Evolutionary conservation across 2,888 invertebrate species (phyloP).

Genomic region (Caenorhabditis afra): DNA sequence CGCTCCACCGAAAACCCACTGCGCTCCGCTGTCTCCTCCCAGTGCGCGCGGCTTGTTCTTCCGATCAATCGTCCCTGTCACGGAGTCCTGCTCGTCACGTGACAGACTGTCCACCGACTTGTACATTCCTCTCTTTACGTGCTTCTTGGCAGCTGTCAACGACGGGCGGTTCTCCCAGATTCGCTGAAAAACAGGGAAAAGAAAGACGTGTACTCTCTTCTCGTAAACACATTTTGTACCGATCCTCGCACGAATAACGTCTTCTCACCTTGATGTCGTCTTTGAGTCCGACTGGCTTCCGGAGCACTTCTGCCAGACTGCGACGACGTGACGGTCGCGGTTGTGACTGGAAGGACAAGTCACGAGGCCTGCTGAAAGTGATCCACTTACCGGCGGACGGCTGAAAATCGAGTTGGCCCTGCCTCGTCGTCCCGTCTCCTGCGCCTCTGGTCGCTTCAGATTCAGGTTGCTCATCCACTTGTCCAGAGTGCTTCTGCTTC

Average conservation of each 20-base stretch:
- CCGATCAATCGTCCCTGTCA: not conserved
- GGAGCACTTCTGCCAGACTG: constrained; percentile 37
- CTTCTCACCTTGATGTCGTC: constrained; percentile 50
- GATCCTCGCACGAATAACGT: too few relatives aligned
- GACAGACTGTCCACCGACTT: constrained; percentile 19
- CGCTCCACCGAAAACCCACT: too few relatives aligned
- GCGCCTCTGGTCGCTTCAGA: constrained; percentile 2
- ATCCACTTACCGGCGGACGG: not conserved
- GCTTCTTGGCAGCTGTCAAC: not conserved
- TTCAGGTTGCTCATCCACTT: constrained; percentile 38
- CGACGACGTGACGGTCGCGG: constrained; percentile 28
- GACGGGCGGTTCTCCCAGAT: constrained; percentile 44
- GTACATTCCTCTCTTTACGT: not conserved
- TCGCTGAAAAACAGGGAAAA: constrained; percentile 18
- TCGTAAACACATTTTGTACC: not conserved
- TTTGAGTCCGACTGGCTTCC: constrained; percentile 29
- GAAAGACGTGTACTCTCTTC: too few relatives aligned
- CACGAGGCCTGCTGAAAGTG: not conserved
- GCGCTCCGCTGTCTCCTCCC: too few relatives aligned
- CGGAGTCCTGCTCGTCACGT: not conserved
- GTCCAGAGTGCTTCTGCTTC: constrained; percentile 7
- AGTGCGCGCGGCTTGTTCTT: too few relatives aligned
- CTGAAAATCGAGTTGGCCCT: constrained; percentile 27
- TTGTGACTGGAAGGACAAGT: constrained; percentile 16
- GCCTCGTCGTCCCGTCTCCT: constrained; percentile 6